Base-by-base conservation (phyloP, 2,888 invertebrate species). In the Ormyrus labotus region DNA sequence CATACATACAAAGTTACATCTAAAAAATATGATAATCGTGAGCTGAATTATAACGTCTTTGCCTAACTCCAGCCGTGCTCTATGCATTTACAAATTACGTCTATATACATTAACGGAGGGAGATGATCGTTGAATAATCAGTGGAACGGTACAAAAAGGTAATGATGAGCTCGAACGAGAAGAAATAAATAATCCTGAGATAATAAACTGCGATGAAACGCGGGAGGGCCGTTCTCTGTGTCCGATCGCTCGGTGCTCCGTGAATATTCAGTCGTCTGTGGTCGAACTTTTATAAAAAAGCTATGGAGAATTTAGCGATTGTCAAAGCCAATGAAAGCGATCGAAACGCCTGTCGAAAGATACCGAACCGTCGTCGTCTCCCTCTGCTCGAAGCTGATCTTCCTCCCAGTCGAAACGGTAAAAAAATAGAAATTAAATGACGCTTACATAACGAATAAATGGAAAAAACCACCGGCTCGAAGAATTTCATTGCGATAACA, bases 1-100 rank as follows among this genome's bases (percentile, higher is more conserved):
- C 87, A 86, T 88, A 85, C 87, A 88, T 87, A 88, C 88, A 88
- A 87, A 82, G 85, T 88, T 87, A 87, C 69, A 68, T 65, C 85
- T 87, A 88, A 82, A 82, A 34, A 51, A 69, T 69, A 78, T 71
- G 19, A 77, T 83, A 81, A 72, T 80, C 67, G 78, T 82, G 69
- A 82, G 76, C 72, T 80, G 64, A 82, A 80, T 83, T 78, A 78
- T 68, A 78, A 64, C 71, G 63, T 78, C 57, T 80, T 78, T 71
- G 82, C 78, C 63, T 80, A 81, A 80, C 73, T 82, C 78, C 83
- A 73, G 81, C 74, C 76, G 76, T 83, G 74, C 81, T 81, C 78
- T 83, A 77, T 80, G 82, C 76, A 77, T 78, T 78, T 78, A 71
- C 72, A 78, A 67, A 74, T 80, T 67, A 82, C 64, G 76, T 73